Base-by-base conservation (phyloP, 92 coral and sea anemone genomes). In the Phenganax stokvisi region DNA sequence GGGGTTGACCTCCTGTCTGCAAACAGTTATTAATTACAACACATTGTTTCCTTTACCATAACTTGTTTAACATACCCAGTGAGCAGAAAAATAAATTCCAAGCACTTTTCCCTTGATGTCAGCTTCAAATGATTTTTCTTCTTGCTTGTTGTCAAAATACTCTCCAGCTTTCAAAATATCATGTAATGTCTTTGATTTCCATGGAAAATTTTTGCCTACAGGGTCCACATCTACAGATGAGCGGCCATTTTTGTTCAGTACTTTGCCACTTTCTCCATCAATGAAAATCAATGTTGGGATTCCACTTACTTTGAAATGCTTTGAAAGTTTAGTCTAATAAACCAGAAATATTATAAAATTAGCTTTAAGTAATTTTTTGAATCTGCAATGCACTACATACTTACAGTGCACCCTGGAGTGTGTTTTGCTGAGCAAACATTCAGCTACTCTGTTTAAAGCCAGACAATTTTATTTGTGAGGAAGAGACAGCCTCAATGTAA, bases 71-170 rank as follows among this genome's bases (percentile, higher is more conserved):
- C 97, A 77, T 87, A 94, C 98, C 98, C 98, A 94, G 85, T 94
- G 98, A 11, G 98, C 98, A 16, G 98, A 94, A 81, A 94, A 94
- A 83, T 94, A 94, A 9, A 90, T 81, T 29, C 91, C 98, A 9
- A 90, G 25, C 13, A 94, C 91, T 74, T 94, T 94, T 44, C 94
- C 97, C 58, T 86, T 81, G 65, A 94, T 80, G 53, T 92, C 90
- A 0, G 87, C 89, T 53, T 87, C 85, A 75, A 85, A 69, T 15
- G 82, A 87, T 80, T 87, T 88, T 62, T 63, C 63, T 61, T 81
- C 84, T 8, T 86, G 82, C 53, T 89, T 68, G 56, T 77, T 84
- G 83, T 85, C 88, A 51, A 88, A 47, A 27, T 88, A 85, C 63
- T 82, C 90, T 9, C 71, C 70, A 12, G 86, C 90, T n/a, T 85